Percentiles rank a stretch among this genome's conserved stretches.
These are phyloP conservation scores for Azorinus chamasolen DNA, from an alignment of 2,888 invertebrate genomes.

Conservation along the genomic window DNA sequence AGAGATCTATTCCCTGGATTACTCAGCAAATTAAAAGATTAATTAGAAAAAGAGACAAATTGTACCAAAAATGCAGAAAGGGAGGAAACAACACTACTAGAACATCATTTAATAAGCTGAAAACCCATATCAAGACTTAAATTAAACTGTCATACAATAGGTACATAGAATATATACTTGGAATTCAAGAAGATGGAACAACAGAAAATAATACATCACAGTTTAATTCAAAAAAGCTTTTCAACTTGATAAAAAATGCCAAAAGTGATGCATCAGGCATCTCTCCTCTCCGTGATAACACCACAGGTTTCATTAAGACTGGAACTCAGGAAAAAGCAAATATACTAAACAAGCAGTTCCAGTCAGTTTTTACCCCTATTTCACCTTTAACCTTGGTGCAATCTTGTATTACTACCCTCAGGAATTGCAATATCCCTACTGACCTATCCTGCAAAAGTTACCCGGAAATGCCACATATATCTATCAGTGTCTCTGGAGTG, in stretches of 20 bases:
- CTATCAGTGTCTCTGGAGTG: constrained; percentile 1
- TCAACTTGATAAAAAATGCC: neutral
- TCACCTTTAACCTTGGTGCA: no score
- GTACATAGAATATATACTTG: neutral
- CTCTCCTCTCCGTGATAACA: no score
- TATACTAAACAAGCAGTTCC: no score
- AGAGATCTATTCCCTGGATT: constrained; percentile 9
- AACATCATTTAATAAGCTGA: neutral
- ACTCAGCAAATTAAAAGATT: neutral
- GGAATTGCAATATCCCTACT: no score
- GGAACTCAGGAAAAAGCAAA: no score
- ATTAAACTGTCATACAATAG: neutral
- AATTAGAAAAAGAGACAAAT: neutral
- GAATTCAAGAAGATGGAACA: neutral
- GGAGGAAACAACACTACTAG: neutral
- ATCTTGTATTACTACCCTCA: no score
- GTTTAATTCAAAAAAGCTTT: neutral
- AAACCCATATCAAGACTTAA: neutral
- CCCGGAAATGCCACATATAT: constrained; percentile 10
- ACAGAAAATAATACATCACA: neutral
- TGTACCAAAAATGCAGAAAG: neutral
- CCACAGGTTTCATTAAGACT: no score
- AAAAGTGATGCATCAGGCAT: no score
- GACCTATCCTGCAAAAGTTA: neutral
- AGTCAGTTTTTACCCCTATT: no score